phyloP scores from a whole-genome alignment of 2,113 vertebrate genomes.

The Vulpes vulpes region DNA sequence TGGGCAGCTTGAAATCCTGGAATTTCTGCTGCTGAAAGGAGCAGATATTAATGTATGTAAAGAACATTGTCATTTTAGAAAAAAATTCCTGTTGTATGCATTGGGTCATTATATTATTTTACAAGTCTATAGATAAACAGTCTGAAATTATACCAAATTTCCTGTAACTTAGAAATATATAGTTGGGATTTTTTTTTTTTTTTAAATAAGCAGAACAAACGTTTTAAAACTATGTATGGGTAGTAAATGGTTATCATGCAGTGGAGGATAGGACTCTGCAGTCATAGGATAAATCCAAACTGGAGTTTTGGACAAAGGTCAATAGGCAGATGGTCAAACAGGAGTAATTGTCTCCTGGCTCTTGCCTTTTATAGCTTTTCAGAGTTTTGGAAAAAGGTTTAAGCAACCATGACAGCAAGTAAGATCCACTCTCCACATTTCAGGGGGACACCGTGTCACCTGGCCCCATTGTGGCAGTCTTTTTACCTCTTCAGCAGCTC shows the following conservation, averaged over 20 bases:
- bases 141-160: neutral
- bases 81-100: neutral
- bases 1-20: slow-evolving; percentile 94
- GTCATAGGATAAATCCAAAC: neutral
- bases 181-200: neutral
- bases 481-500: neutral
- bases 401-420: neutral
- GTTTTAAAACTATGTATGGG: neutral
- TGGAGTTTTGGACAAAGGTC: neutral
- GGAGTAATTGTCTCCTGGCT: neutral
- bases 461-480: neutral
- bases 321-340: neutral
- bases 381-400: neutral
- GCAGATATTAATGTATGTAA: slow-evolving; percentile 96
- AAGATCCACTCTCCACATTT: neutral
- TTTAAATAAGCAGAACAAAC: neutral
- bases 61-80: neutral
- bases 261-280: neutral
- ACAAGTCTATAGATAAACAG: no score
- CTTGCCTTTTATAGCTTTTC: neutral
- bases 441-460: neutral
- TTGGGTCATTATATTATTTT: no score
- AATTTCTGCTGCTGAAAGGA: slow-evolving; percentile 96
- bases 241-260: neutral
- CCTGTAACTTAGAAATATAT: neutral